These are phyloP conservation scores for Monochamus saltuarius DNA, from an alignment of 1,140 invertebrate genomes.

Conservation along the genomic window DNA sequence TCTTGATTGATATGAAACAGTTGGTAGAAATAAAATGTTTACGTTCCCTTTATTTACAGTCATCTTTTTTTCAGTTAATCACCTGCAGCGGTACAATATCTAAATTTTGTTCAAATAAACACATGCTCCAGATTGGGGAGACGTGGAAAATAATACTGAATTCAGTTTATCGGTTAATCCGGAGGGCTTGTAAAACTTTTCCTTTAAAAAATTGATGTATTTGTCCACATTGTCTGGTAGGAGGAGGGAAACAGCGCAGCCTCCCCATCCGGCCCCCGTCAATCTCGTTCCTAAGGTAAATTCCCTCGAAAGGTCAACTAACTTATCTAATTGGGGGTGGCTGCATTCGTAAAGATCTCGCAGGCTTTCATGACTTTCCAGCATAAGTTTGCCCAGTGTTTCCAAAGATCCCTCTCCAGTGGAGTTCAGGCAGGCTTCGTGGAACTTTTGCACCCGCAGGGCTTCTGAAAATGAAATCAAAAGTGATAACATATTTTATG, in stretches of 20 bases:
- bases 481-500: too few species aligned
- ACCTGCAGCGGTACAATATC: neutral
- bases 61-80: too few species aligned
- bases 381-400: constrained; percentile 82
- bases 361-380: constrained; percentile 83
- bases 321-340: constrained; percentile 79
- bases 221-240: constrained; percentile 63
- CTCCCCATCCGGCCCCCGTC: constrained; percentile 97
- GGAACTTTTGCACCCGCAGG: constrained; percentile 74
- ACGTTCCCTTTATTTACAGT: too few species aligned
- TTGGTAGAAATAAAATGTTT: too few species aligned
- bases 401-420: constrained; percentile 58
- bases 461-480: constrained; percentile 64
- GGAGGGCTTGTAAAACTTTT: constrained; percentile 66
- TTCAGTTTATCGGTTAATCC: constrained; percentile 52
- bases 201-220: constrained; percentile 71
- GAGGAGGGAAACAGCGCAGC: constrained; percentile 87
- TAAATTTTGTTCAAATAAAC: constrained; percentile 26
- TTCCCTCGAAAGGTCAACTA: constrained; percentile 76
- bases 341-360: constrained; percentile 91
- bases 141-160: constrained; percentile 59
- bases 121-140: constrained; percentile 58
- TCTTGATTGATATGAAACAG: too few species aligned
- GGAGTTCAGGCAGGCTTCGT: constrained; percentile 60
- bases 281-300: constrained; percentile 80